These are phyloP conservation scores for Denticeps clupeoides DNA, from an alignment of 2,797 vertebrate genomes.

Conservation along the genomic window DNA sequence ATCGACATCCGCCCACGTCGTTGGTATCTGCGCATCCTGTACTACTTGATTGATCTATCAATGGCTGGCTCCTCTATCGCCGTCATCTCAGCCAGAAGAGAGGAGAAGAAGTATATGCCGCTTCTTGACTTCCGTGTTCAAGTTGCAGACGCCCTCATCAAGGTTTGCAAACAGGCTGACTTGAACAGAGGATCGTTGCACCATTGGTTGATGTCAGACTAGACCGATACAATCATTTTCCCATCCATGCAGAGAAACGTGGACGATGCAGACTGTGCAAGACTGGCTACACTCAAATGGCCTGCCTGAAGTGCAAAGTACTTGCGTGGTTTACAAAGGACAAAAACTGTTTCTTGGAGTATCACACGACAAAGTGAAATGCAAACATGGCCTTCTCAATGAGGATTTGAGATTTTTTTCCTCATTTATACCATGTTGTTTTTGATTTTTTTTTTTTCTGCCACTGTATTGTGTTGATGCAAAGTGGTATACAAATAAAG, in stretches of 20 bases:
- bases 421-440: no score
- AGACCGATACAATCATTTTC: background rate
- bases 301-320: no score
- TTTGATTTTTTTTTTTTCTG: no score
- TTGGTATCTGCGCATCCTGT: slow-evolving; percentile 6
- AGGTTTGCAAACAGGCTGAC: slow-evolving; percentile 18
- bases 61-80: no score
- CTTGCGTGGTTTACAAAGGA: no score
- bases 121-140: slow-evolving; percentile 20
- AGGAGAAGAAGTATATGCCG: slow-evolving; percentile 13
- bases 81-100: slow-evolving; percentile 10
- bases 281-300: background rate
- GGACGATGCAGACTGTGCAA: slow-evolving; percentile 7
- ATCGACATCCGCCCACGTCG: slow-evolving; percentile 2
- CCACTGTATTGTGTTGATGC: no score
- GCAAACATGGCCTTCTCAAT: no score
- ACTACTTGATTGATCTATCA: slow-evolving; percentile 18
- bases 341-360: no score
- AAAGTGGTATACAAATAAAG: no score
- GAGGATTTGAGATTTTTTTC: no score
- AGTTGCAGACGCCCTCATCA: slow-evolving; percentile 22
- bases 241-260: background rate
- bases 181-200: background rate
- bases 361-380: no score
- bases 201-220: background rate